A percentile compares a stretch with the other conserved stretches of the same genome.
phyloP scores from a whole-genome alignment of 2,113 vertebrate species.

The Zosterops borbonicus region DNA sequence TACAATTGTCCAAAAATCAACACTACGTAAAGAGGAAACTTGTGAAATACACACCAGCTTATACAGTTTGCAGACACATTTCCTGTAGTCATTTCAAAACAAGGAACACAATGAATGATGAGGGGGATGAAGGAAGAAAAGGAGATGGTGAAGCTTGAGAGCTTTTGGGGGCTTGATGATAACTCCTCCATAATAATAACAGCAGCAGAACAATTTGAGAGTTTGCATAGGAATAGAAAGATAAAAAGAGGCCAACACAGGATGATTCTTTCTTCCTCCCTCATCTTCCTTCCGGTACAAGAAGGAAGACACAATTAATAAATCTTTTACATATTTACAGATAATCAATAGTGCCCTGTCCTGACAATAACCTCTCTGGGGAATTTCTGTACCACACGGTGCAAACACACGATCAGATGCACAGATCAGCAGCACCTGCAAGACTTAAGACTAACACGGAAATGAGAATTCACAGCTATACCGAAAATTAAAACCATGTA shows the following conservation, averaged over 20 bases:
- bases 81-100: background rate
- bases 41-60: background rate
- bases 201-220: background rate
- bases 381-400: background rate
- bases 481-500: background rate
- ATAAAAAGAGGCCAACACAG: background rate
- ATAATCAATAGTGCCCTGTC: background rate
- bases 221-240: background rate
- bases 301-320: background rate
- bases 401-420: background rate
- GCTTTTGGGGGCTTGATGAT: background rate
- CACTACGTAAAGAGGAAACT: background rate
- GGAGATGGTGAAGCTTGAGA: background rate
- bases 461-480: background rate
- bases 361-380: background rate
- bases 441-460: background rate
- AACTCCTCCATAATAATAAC: background rate
- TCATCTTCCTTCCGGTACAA: background rate
- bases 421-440: background rate
- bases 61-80: background rate
- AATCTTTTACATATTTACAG: background rate
- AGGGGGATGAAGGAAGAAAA: background rate
- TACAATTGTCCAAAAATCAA: background rate
- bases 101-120: background rate
- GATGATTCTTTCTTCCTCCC: background rate